These are phyloP conservation scores for Hesperia comma DNA, from an alignment of 2,888 invertebrate species.

Conservation along the genomic window DNA sequence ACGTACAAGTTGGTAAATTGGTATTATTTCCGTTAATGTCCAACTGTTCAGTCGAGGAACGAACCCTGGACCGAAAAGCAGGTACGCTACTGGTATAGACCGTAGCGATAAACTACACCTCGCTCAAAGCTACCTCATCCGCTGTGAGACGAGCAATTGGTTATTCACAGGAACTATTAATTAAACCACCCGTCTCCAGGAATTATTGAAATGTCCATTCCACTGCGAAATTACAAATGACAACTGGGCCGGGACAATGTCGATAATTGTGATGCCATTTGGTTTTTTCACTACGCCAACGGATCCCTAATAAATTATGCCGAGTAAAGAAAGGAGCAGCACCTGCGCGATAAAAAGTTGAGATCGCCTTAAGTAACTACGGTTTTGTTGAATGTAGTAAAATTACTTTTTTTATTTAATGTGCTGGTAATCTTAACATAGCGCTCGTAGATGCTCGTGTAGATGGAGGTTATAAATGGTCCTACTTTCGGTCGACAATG, in stretches of 20 bases:
- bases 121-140: background rate
- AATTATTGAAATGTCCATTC: conserved; percentile 57
- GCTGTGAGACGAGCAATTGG: conserved; percentile 21
- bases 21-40: no score
- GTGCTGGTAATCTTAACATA: conserved; percentile 7
- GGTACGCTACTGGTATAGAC: no score
- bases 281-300: conserved; percentile 56
- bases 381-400: conserved; percentile 51
- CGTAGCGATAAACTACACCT: conserved; percentile 1
- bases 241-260: conserved; percentile 58
- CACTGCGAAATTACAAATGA: conserved; percentile 52
- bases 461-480: no score
- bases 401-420: conserved; percentile 44
- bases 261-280: conserved; percentile 72
- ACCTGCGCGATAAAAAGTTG: conserved; percentile 72
- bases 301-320: conserved; percentile 61
- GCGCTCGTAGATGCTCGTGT: background rate
- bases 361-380: conserved; percentile 58
- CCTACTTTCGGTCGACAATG: no score
- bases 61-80: no score
- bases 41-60: no score
- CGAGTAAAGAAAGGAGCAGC: conserved; percentile 55
- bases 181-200: conserved; percentile 28
- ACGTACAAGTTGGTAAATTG: no score
- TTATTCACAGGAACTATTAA: conserved; percentile 34